Base-by-base conservation (phyloP, 1,140 invertebrate species). In the Brachionus manjavacas region DNA sequence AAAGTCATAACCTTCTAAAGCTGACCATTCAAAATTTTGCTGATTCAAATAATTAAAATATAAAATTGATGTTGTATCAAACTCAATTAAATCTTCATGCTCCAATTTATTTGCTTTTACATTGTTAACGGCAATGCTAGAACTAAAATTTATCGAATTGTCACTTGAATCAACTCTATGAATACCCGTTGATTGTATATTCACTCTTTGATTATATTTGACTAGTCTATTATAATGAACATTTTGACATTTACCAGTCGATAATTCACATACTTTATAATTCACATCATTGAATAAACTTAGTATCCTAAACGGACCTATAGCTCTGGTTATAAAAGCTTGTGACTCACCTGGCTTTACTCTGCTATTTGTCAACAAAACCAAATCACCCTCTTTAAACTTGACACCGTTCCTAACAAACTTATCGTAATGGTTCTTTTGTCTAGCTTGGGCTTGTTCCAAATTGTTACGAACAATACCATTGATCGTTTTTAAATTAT, bases 371-470 rank as follows among this genome's bases (percentile, higher is more conserved):
- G n/a, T 55, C 49, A 55, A 55, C 49, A 55, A 55, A 55, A 55
- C 49, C 8, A 55, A 55, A 55, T 55, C 49, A 20, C 49, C 49
- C 49, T 55, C 49, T 55, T 55, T 55, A 55, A 55, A 55, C n/a
- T 20, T 55, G 49, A 55, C 49, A 55, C 49, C n/a, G 49, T 68
- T 68, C 64, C 8, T 68, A 68, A 68, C 64, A 68, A 68, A 68
- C 14, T 68, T 68, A 31, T 68, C 64, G 14, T 35, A 68, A 68
- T 68, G 2, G 4, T 31, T 68, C 31, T 68, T 68, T 31, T 68
- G 64, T 68, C 31, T 68, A 31, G 23, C 64, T 68, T 68, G 20
- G 8, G 64, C 11, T 28, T 68, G 25, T 14, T 68, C 64, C 4
- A 68, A 35, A 68, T 68, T 68, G 11, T 31, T 35, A 68, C 64